These are phyloP conservation scores for Plestiodon gilberti DNA, from an alignment of 2,113 vertebrate genomes.

Conservation along the genomic window DNA sequence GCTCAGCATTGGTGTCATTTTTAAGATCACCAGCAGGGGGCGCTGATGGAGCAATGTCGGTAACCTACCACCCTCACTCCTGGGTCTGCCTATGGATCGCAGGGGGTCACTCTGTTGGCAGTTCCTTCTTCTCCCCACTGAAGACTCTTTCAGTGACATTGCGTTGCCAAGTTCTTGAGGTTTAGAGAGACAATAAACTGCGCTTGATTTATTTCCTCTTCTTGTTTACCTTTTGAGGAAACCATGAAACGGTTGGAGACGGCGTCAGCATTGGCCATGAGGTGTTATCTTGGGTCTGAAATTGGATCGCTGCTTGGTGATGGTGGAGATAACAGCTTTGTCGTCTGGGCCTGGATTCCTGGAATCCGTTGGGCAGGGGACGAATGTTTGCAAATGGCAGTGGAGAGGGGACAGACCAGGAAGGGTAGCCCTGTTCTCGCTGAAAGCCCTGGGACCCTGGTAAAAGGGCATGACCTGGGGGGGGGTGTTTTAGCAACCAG, in stretches of 20 bases:
- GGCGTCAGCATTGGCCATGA: background rate
- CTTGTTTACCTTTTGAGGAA: background rate
- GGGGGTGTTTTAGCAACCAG: background rate
- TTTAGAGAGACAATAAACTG: background rate
- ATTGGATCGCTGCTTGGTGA: background rate
- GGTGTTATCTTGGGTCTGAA: conserved; percentile 1
- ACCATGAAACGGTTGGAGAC: rapidly evolving
- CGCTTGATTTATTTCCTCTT: background rate
- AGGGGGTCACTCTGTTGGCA: background rate
- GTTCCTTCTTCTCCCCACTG: background rate
- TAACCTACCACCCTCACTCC: background rate
- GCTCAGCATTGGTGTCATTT: background rate
- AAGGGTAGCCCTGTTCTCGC: background rate
- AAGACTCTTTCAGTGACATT: background rate
- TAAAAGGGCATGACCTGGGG: background rate
- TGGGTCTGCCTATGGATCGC: background rate
- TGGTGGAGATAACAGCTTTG: background rate
- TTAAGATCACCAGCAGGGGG: background rate
- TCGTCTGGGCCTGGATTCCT: background rate
- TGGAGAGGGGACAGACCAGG: no score
- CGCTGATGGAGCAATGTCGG: background rate
- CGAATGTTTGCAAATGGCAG: background rate
- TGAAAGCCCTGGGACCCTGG: no score
- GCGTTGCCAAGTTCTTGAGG: background rate
- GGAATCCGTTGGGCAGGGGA: background rate